A percentile compares a stretch with the other conserved stretches of the same genome.
phyloP scores from a whole-genome alignment of 2,113 vertebrate species.

The Vimba vimba region DNA sequence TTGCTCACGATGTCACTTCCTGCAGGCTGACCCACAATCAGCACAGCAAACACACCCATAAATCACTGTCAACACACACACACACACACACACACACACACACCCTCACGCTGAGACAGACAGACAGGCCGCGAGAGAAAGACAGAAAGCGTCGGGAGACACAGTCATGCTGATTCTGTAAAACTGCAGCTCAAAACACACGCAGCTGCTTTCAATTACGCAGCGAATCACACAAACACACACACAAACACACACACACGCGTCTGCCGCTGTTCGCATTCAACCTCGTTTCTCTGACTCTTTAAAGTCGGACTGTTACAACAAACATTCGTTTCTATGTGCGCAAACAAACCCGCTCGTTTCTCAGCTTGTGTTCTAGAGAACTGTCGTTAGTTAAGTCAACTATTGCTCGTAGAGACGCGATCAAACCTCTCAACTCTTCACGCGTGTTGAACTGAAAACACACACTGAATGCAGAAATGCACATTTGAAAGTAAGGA shows the following conservation, averaged over 20 bases:
- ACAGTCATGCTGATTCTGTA: slow-evolving; percentile 21
- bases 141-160: background rate
- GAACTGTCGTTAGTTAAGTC: background rate
- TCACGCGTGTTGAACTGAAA: too few relatives aligned
- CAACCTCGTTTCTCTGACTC: background rate
- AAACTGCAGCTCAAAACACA: slow-evolving; percentile 21
- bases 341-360: background rate
- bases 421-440: too few relatives aligned
- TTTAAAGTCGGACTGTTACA: background rate
- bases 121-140: slow-evolving; percentile 55
- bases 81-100: slow-evolving; percentile 10
- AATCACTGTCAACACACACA: slow-evolving; percentile 72
- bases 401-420: background rate
- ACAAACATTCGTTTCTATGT: background rate
- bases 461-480: background rate
- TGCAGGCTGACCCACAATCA: slow-evolving; percentile 39
- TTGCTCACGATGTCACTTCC: slow-evolving; percentile 35
- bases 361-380: background rate
- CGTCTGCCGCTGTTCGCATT: background rate
- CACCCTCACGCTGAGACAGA: slow-evolving; percentile 47
- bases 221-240: slow-evolving; percentile 6
- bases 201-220: slow-evolving; percentile 3
- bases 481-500: background rate
- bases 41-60: slow-evolving; percentile 66
- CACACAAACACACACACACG: background rate